Evolutionary conservation across 1,140 invertebrate species (phyloP), one percentile per base, ranked within the genome.

Genomic region (Harlomillsia oculata): DNA sequence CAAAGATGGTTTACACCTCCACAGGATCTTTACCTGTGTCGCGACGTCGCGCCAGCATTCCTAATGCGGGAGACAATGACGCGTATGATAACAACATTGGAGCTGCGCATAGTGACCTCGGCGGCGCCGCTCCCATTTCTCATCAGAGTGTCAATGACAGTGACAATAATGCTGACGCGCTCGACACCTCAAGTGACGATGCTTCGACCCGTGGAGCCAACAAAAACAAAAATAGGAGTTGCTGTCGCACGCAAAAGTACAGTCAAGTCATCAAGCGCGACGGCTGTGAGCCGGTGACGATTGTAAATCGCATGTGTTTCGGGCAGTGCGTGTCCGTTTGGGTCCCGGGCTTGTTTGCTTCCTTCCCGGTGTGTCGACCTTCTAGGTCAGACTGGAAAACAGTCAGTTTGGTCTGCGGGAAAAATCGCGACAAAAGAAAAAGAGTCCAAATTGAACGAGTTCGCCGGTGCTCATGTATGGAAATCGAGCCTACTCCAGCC

Each of bases 171-270:
- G n/a, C n/a, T n/a, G n/a, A n/a, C n/a, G n/a, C n/a, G n/a, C n/a
- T n/a, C n/a, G n/a, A n/a, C n/a, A n/a, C n/a, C n/a, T n/a, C n/a
- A n/a, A 18, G 32, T 39, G 20, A 21, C 4, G 23, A 32, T 21
- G 48, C 11, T 25, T 25, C 14, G 8, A 37, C 32, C 8, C n/a
- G 21, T 30, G 28, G 13, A 2, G 34, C 36, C 34, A 50, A 50
- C 16, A 40, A 18, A 14, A 36, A 36, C n/a, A 50, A 39, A 13
- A 60, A 57, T 13, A n/a, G 43, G 18, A 64, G 56, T 30, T 64
- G 62, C 28, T 64, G 62, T 45, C 34, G 59, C 25, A 60, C 62
- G n/a, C 58, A 60, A 30, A 64, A 60, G 49, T 64, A 64, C 25
- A 54, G 44, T 11, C 62, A 64, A 37, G 51, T 60, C 18, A 40